These are phyloP conservation scores for Ferrisia virgata DNA, from an alignment of 2,888 invertebrate genomes.

Conservation along the genomic window DNA sequence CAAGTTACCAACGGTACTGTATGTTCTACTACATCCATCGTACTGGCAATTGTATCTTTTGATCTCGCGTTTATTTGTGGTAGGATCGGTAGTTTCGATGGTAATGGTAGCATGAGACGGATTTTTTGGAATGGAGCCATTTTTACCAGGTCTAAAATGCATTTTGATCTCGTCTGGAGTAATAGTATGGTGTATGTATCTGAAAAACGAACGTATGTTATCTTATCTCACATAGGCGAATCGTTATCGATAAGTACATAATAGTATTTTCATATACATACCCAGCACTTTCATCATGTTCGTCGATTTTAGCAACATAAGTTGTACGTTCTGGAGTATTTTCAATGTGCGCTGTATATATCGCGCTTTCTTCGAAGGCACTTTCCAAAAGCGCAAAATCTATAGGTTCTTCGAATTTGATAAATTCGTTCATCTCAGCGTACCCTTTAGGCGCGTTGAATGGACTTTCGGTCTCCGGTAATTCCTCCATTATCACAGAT, in stretches of 20 bases:
- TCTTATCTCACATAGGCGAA: neutral
- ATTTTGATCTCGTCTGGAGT: constrained; percentile 58
- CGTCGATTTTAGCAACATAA: constrained; percentile 54
- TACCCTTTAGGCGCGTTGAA: neutral
- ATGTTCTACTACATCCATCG: constrained; percentile 81
- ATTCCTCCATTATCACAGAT: constrained; percentile 12
- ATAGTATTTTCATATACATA: constrained; percentile 49
- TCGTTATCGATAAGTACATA: neutral
- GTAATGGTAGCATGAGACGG: constrained; percentile 67
- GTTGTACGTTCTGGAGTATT: constrained; percentile 52
- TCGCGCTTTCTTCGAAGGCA: constrained; percentile 56
- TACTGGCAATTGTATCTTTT: constrained; percentile 83
- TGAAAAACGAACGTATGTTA: constrained; percentile 51
- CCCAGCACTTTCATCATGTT: constrained; percentile 57
- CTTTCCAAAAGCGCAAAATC: constrained; percentile 56
- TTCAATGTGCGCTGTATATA: constrained; percentile 51
- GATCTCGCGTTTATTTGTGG: constrained; percentile 53
- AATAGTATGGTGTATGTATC: constrained; percentile 46
- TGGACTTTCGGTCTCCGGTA: neutral
- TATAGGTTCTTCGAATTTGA: constrained; percentile 53
- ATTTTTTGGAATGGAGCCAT: constrained; percentile 63
- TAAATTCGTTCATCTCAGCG: neutral
- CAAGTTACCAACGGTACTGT: constrained; percentile 90
- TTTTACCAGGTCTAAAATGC: constrained; percentile 63
- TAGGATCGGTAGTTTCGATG: constrained; percentile 63